These are phyloP conservation scores for Battus philenor DNA, from an alignment of 1,140 invertebrate species.

Conservation along the genomic window DNA sequence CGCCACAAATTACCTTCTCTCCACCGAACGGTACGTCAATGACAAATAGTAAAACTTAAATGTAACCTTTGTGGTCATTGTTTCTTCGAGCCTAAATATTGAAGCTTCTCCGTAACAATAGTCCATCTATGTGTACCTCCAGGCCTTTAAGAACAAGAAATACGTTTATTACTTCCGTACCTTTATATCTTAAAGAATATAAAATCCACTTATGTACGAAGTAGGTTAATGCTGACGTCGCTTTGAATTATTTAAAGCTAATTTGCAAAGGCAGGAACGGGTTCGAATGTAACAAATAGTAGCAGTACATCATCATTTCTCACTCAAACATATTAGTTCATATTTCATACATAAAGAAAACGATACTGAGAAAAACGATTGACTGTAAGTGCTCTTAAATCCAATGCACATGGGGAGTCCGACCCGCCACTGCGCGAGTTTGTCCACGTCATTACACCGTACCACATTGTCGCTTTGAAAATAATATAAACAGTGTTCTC, in stretches of 20 bases:
- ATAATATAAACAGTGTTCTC: conserved; percentile 48
- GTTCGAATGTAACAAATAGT: conserved; percentile 10
- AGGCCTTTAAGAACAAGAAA: conserved; percentile 14
- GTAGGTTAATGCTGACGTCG: too few relatives aligned
- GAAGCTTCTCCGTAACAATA: conserved; percentile 24
- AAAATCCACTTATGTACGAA: too few relatives aligned
- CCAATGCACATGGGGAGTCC: conserved; percentile 26
- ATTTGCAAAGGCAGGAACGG: neutral
- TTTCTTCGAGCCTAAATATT: conserved; percentile 27
- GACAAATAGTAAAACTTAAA: conserved; percentile 41
- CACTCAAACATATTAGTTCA: conserved; percentile 16
- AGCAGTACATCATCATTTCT: conserved; percentile 22
- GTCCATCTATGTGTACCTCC: conserved; percentile 18
- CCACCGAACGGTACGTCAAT: conserved; percentile 24
- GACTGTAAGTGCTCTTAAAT: conserved; percentile 24
- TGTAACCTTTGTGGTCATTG: conserved; percentile 40
- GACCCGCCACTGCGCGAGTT: conserved; percentile 42
- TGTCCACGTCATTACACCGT: conserved; percentile 44
- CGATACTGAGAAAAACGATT: conserved; percentile 36
- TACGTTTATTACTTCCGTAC: conserved; percentile 13
- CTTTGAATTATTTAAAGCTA: neutral
- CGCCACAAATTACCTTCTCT: conserved; percentile 41
- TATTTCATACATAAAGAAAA: conserved; percentile 27
- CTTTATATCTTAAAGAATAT: neutral
- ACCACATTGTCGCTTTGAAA: conserved; percentile 56